These are phyloP conservation scores for Oreonectes daqikongensis DNA, from an alignment of 2,797 vertebrate species.

Conservation along the genomic window DNA sequence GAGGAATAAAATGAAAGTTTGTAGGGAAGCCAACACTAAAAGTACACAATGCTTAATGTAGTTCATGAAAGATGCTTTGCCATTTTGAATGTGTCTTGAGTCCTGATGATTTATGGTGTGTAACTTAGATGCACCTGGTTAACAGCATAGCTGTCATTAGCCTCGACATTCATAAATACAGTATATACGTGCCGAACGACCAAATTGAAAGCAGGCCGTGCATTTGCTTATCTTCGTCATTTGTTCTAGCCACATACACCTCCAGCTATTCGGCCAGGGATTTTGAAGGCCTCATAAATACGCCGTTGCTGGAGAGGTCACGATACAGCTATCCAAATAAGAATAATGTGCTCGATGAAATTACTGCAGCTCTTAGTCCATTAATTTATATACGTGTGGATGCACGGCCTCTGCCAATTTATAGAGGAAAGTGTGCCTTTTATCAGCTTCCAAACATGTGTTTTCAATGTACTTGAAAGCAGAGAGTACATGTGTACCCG, in stretches of 20 bases:
- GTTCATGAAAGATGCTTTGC: slow-evolving; percentile 35
- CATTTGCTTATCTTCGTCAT: slow-evolving; percentile 55
- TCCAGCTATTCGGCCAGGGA: slow-evolving; percentile 31
- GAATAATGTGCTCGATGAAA: slow-evolving; percentile 56
- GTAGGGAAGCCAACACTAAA: slow-evolving; percentile 4
- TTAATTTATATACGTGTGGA: slow-evolving; percentile 54
- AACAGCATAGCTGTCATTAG: slow-evolving; percentile 48
- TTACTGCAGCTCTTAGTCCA: slow-evolving; percentile 49
- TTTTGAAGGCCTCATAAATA: slow-evolving; percentile 52
- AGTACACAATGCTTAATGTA: slow-evolving; percentile 34
- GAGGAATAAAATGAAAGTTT: not conserved
- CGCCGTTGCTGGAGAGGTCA: slow-evolving; percentile 54
- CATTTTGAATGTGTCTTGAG: slow-evolving; percentile 7
- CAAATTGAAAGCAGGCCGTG: slow-evolving; percentile 51
- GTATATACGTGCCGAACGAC: slow-evolving; percentile 21
- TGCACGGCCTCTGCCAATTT: slow-evolving; percentile 51
- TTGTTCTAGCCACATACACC: slow-evolving; percentile 41
- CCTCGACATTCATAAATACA: slow-evolving; percentile 35
- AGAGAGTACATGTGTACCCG: slow-evolving; percentile 56
- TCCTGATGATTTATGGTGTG: slow-evolving; percentile 53
- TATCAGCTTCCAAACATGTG: slow-evolving; percentile 77
- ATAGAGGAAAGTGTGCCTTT: slow-evolving; percentile 58
- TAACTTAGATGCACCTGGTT: slow-evolving; percentile 55
- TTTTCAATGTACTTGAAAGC: slow-evolving; percentile 78
- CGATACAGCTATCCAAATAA: slow-evolving; percentile 51